A percentile compares a stretch with the other conserved stretches of the same genome.
These are phyloP conservation scores for Aphrophora alni DNA, from an alignment of 2,888 invertebrate genomes.

Conservation along the genomic window DNA sequence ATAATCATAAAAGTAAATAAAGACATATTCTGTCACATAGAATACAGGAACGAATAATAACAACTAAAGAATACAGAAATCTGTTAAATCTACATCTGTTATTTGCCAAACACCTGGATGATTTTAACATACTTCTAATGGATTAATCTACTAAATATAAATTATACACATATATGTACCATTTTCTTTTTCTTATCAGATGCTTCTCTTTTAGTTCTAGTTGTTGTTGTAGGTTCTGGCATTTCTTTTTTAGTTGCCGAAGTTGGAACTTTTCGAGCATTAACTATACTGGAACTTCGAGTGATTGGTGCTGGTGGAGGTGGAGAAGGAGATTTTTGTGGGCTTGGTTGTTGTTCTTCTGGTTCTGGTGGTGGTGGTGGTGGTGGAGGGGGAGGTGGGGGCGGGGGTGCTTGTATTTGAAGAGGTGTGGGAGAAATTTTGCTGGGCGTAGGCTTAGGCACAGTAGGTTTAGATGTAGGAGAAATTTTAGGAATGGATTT, in stretches of 20 bases:
- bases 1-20: too few relatives aligned
- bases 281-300: slow-evolving; percentile 23
- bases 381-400: slow-evolving; percentile 40
- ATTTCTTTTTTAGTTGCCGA: slow-evolving; percentile 52
- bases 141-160: too few relatives aligned
- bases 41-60: too few relatives aligned
- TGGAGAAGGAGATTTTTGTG: slow-evolving; percentile 30
- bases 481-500: slow-evolving; percentile 30
- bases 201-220: slow-evolving; percentile 46
- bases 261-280: slow-evolving; percentile 27
- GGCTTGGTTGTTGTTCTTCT: slow-evolving; percentile 2
- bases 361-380: slow-evolving; percentile 26
- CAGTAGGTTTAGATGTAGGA: slow-evolving; percentile 30
- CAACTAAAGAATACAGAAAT: too few relatives aligned
- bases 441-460: slow-evolving; percentile 30
- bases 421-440: slow-evolving; percentile 32
- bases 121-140: too few relatives aligned
- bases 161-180: slow-evolving; percentile 29
- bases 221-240: slow-evolving; percentile 45
- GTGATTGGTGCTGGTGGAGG: slow-evolving; percentile 37
- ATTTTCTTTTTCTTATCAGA: slow-evolving; percentile 38
- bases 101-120: too few relatives aligned
- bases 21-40: too few relatives aligned
- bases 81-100: too few relatives aligned
- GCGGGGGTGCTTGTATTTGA: slow-evolving; percentile 34